Conservation (phyloP, 1,140 invertebrate genomes). For the Asbolus verrucosus region DNA sequence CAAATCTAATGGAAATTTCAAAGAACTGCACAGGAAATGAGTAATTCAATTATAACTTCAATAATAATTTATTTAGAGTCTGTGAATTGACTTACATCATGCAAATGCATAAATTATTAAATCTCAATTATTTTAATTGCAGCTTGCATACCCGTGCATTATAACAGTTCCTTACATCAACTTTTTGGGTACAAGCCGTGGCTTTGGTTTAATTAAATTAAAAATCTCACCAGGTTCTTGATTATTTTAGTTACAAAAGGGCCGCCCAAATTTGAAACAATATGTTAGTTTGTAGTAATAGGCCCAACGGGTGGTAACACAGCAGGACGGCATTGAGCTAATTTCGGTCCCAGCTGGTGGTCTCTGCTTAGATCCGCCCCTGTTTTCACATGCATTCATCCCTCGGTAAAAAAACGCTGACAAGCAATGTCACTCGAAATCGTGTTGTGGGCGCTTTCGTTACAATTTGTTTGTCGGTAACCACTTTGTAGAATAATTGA, state of each 20-base stretch:
- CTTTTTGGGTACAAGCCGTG: not conserved
- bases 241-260: conserved; percentile 56
- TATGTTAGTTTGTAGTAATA: conserved; percentile 63
- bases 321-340: conserved; percentile 63
- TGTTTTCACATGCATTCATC: conserved; percentile 33
- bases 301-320: conserved; percentile 53
- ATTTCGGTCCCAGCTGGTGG: conserved; percentile 60
- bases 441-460: not conserved
- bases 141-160: not conserved
- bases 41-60: conserved; percentile 39
- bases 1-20: too few species aligned
- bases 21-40: conserved; percentile 23
- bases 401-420: too few species aligned
- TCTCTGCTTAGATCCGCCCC: conserved; percentile 47
- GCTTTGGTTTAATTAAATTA: conserved; percentile 55
- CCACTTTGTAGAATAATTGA: conserved; percentile 41
- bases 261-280: conserved; percentile 60
- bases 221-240: conserved; percentile 52
- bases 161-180: not conserved
- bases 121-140: not conserved
- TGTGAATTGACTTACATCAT: not conserved
- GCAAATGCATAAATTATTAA: conserved; percentile 16
- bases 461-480: conserved; percentile 32
- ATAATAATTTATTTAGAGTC: conserved; percentile 13
- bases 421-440: conserved; percentile 7